These are phyloP conservation scores for Barbus barbus DNA, from an alignment of 2,113 vertebrate genomes.

Conservation along the genomic window DNA sequence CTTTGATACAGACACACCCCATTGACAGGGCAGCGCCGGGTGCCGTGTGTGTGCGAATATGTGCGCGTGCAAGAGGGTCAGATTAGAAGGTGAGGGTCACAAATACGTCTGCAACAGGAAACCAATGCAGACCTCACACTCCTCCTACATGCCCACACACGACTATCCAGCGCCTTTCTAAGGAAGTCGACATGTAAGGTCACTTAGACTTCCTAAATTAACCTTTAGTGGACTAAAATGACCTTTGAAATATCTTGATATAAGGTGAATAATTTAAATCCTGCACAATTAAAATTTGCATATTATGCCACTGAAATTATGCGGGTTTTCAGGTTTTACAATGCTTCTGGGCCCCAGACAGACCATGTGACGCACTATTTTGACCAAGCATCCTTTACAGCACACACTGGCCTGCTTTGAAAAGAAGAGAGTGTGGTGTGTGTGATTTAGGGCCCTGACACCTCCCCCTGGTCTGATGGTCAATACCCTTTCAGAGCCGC, in stretches of 20 bases:
- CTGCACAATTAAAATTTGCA: neutral
- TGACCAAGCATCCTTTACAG: conserved; percentile 32
- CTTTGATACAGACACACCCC: conserved; percentile 70
- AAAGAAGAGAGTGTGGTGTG: conserved; percentile 39
- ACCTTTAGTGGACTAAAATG: neutral
- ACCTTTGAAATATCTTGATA: neutral
- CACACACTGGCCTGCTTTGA: conserved; percentile 43
- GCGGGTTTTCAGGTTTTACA: neutral
- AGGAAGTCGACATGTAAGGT: neutral
- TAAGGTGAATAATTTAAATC: neutral
- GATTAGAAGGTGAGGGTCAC: conserved; percentile 51
- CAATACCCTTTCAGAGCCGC: conserved; percentile 60
- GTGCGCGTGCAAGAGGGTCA: conserved; percentile 29
- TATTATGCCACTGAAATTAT: neutral
- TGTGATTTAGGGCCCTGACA: conserved; percentile 60
- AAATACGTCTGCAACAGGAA: conserved; percentile 43
- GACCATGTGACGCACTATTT: conserved; percentile 34
- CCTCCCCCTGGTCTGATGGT: conserved; percentile 61
- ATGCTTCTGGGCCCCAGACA: conserved; percentile 5
- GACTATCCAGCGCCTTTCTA: neutral
- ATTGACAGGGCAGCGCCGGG: conserved; percentile 50
- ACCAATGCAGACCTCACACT: conserved; percentile 39
- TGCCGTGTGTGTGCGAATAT: conserved; percentile 43
- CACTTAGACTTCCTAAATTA: conserved; percentile 4
- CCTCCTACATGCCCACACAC: conserved; percentile 31